Evolutionary conservation across 2,113 vertebrate genomes (phyloP).

Genomic region (Epinephelus fuscoguttatus): DNA sequence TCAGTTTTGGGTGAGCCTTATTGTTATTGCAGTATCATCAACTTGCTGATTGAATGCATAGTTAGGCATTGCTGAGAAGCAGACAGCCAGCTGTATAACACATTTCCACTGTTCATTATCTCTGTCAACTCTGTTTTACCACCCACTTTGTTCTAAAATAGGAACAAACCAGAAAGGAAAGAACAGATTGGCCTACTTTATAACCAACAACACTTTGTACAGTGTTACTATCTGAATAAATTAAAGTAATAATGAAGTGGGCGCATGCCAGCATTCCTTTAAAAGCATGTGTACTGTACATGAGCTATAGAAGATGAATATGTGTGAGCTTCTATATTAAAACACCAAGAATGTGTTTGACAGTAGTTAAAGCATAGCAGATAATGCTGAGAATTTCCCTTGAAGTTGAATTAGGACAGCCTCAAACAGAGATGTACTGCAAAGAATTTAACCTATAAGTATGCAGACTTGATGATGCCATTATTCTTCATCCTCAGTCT

Average conservation of each 20-base stretch:
- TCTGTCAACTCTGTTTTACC: slow-evolving; percentile 42
- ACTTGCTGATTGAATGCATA: not conserved
- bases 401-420: not conserved
- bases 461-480: too few relatives aligned
- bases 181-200: slow-evolving; percentile 57
- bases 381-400: not conserved
- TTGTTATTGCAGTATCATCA: not conserved
- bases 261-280: not conserved
- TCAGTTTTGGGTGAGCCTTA: not conserved
- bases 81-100: not conserved
- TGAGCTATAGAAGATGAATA: not conserved
- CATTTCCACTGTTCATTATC: slow-evolving; percentile 19
- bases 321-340: not conserved
- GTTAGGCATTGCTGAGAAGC: slow-evolving; percentile 16
- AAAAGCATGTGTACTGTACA: not conserved
- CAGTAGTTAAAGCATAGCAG: not conserved
- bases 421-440: not conserved
- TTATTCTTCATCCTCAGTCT: not conserved
- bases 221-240: slow-evolving; percentile 39
- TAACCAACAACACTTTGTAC: slow-evolving; percentile 16
- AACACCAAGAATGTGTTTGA: not conserved
- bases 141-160: slow-evolving; percentile 48
- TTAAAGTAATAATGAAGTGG: slow-evolving; percentile 1
- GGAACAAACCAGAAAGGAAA: slow-evolving; percentile 39
- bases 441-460: not conserved